These are phyloP conservation scores for Lordiphosa mommai DNA, from an alignment of 1,140 invertebrate species.

Conservation along the genomic window DNA sequence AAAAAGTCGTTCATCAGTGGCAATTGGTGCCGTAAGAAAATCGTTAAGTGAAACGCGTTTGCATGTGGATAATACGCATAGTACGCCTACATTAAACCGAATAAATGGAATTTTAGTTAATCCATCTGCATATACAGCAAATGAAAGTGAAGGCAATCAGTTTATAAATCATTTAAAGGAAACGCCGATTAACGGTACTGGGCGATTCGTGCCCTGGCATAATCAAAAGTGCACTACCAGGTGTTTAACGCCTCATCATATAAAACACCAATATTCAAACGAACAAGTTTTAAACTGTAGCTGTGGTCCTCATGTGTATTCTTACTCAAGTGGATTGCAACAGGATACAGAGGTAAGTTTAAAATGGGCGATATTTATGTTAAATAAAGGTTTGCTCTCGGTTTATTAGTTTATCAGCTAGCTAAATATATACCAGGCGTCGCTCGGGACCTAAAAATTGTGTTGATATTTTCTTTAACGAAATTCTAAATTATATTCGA, in stretches of 20 bases:
- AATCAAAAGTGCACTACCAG: conserved; percentile 16
- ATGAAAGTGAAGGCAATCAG: no score
- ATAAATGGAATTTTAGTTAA: not conserved
- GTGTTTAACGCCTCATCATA: not conserved
- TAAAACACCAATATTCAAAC: not conserved
- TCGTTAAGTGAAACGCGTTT: conserved; percentile 36
- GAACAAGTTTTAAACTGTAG: conserved; percentile 22
- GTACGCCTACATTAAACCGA: conserved; percentile 1
- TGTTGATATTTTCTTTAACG: no score
- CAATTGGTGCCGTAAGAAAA: conserved; percentile 17
- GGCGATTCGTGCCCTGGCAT: conserved; percentile 18
- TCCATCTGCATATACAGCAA: not conserved
- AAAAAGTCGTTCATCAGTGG: not conserved
- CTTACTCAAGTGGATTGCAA: conserved; percentile 26
- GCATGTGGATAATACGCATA: not conserved
- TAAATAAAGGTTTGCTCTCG: no score
- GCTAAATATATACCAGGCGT: no score
- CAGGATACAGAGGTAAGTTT: conserved; percentile 60
- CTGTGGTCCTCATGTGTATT: conserved; percentile 51
- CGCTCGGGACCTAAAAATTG: no score
- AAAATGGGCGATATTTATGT: no score
- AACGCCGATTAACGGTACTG: not conserved
- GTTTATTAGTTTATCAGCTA: no score
- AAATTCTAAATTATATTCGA: no score
- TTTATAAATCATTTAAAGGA: no score